Base-by-base conservation (phyloP, 2,797 vertebrate species). In the Catostomus latipinnis region DNA sequence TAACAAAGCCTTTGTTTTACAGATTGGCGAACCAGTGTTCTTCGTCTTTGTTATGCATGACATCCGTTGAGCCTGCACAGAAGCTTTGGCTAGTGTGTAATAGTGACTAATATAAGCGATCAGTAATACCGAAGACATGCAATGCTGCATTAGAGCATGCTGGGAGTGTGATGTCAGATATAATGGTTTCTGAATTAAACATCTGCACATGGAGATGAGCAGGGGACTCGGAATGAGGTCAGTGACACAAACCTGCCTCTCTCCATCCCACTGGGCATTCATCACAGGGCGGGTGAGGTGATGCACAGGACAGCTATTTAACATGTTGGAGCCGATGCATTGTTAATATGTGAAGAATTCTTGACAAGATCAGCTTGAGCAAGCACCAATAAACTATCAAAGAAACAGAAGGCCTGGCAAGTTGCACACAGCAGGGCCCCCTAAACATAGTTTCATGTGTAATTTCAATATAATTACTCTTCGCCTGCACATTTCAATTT, bases 221-320 rank as follows among this genome's bases (percentile, higher is more conserved):
- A 50, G 22, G 18, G 10, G 8, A 52, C 16, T 6, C 12, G 50
- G 56, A 43, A 71, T 57, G 65, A 53, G 62, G 71, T 76, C 46
- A 4, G 6, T 71, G 67, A 65, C 57, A 50, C 48, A 49, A 80
- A 70, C 67, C 66, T 68, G 69, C 22, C 49, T 73, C 34, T 77
- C 43, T 73, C 14, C n/a, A 9, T 81, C 71, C 74, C 77, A 48
- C 48, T 72, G 67, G 82, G 71, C 45, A 43, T 78, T 76, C 78
- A 53, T 68, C 81, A 49, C 6, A 10, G 61, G 46, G 50, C 62
- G 34, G 34, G 34, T 78, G 56, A 74, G 48, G 16, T 52, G 46
- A 53, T 16, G 58, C 34, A 76, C n/a, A 1, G 34, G 43, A 8
- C 7, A 34, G 45, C 6, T 43, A 16, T n/a, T 67, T 69, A 78